phyloP scores from a whole-genome alignment of 2,888 invertebrate species.

The Pecten maximus region DNA sequence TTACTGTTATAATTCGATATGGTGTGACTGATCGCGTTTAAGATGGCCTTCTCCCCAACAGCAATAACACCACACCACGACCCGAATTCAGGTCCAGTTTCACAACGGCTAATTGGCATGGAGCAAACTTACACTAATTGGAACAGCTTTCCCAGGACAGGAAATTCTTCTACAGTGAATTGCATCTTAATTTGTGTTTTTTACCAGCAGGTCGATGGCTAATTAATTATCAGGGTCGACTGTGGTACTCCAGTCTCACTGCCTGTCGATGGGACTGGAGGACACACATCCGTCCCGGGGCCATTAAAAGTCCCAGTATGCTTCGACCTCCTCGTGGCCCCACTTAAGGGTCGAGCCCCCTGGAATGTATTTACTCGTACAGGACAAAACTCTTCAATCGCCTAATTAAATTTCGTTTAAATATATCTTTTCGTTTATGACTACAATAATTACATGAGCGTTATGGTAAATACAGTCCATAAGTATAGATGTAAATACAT shows the following conservation, averaged over 20 bases:
- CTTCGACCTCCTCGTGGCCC: neutral
- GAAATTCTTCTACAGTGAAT: constrained; percentile 16
- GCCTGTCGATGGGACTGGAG: neutral
- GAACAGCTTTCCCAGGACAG: neutral
- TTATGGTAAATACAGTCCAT: neutral
- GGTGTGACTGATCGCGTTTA: neutral
- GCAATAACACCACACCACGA: neutral
- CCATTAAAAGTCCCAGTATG: neutral
- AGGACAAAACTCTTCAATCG: neutral
- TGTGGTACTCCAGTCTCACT: neutral
- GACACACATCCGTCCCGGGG: constrained; percentile 29
- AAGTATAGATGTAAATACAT: neutral
- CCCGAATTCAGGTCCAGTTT: neutral
- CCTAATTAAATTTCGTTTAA: neutral
- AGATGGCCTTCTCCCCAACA: neutral
- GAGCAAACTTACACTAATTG: constrained; percentile 12
- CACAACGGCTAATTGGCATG: neutral
- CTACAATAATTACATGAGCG: neutral
- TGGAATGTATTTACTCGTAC: neutral
- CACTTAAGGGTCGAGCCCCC: neutral
- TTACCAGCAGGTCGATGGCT: neutral
- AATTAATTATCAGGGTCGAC: neutral
- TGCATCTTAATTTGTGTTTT: constrained; percentile 28
- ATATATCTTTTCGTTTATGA: neutral
- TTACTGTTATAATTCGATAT: neutral